phyloP scores from a whole-genome alignment of 2,888 invertebrate genomes.

The Strigamia transsilvanica region DNA sequence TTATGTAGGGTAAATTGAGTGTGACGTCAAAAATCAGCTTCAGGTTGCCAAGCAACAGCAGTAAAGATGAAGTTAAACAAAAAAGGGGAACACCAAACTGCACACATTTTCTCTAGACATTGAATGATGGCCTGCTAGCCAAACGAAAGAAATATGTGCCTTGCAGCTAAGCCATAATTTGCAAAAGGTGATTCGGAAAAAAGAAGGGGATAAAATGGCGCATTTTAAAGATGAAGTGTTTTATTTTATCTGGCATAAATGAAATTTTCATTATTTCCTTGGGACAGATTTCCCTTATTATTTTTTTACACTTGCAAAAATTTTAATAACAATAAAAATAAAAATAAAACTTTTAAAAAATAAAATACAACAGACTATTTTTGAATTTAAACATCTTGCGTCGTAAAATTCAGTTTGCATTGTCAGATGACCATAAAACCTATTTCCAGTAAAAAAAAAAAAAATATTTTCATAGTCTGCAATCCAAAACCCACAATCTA shows the following conservation, averaged over 20 bases:
- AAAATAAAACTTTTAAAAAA: not conserved
- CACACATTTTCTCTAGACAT: conserved; percentile 37
- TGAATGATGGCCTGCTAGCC: conserved; percentile 45
- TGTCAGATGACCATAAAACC: conserved; percentile 30
- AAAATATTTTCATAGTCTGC: conserved; percentile 20
- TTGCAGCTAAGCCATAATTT: conserved; percentile 49
- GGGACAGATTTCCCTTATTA: not conserved
- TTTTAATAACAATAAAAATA: not conserved
- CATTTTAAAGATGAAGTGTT: conserved; percentile 22
- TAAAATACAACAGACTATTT: conserved; percentile 6
- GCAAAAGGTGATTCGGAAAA: conserved; percentile 48
- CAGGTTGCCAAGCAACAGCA: conserved; percentile 31
- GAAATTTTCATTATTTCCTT: not conserved
- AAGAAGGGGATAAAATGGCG: conserved; percentile 29
- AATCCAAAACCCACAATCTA: not conserved
- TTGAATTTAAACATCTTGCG: conserved; percentile 44
- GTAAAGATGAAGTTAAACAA: conserved; percentile 41
- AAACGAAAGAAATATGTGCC: conserved; percentile 43
- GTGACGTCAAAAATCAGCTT: conserved; percentile 48
- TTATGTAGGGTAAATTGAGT: conserved; percentile 36
- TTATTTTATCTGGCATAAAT: not conserved
- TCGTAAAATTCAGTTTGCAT: conserved; percentile 30
- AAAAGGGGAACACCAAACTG: conserved; percentile 22
- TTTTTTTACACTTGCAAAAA: not conserved
- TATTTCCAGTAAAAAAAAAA: not conserved